A percentile compares a stretch with the other conserved stretches of the same genome.
Evolutionary conservation across 2,888 invertebrate species (phyloP).

Genomic region (Oscheius myriophilus): DNA sequence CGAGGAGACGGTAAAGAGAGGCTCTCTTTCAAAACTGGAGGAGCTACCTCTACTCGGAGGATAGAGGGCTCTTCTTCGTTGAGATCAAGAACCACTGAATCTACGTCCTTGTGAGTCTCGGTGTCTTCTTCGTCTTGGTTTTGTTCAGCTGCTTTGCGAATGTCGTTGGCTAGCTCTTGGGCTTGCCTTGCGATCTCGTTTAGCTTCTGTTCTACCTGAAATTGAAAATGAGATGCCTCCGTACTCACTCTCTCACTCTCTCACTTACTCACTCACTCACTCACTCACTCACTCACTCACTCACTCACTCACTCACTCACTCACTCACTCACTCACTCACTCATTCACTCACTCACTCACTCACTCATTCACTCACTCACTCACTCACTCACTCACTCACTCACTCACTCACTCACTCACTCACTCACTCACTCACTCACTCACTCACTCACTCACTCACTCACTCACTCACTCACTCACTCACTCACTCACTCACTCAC

Average conservation of each 20-base stretch:
- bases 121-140: slow-evolving; percentile 21
- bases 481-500: neutral
- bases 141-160: slow-evolving; percentile 13
- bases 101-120: slow-evolving; percentile 24
- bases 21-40: slow-evolving; percentile 23
- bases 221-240: neutral
- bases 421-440: neutral
- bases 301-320: neutral
- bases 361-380: neutral
- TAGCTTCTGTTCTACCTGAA: slow-evolving; percentile 30
- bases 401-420: neutral
- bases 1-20: slow-evolving; percentile 17
- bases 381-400: neutral
- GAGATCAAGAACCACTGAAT: slow-evolving; percentile 20
- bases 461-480: neutral
- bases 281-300: neutral
- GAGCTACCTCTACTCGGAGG: slow-evolving; percentile 18
- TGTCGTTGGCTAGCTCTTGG: slow-evolving; percentile 23
- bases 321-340: neutral
- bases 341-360: neutral
- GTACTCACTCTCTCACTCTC: neutral
- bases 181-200: slow-evolving; percentile 31
- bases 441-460: neutral
- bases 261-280: neutral
- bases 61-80: slow-evolving; percentile 1